Evolutionary conservation across 2,888 invertebrate species (phyloP).

Genomic region (Esperia sulphurella): DNA sequence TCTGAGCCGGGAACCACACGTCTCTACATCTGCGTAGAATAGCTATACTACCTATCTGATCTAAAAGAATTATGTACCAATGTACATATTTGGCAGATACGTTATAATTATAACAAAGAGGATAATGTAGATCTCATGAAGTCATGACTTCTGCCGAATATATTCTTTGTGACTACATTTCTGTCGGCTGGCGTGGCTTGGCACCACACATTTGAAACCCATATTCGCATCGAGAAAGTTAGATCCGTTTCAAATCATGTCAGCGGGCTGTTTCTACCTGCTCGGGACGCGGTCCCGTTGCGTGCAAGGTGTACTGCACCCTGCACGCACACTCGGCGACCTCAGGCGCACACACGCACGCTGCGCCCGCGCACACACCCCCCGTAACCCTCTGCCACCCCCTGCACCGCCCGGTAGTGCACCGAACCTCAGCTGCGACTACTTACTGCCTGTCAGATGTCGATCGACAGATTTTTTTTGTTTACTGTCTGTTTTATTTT

Average conservation of each 20-base stretch:
- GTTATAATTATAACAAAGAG: no score
- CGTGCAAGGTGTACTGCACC: slow-evolving; percentile 71
- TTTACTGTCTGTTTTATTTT: slow-evolving; percentile 18
- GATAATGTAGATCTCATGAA: no score
- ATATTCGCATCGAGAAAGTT: slow-evolving; percentile 64
- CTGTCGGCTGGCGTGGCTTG: not conserved
- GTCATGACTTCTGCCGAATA: no score
- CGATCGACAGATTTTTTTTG: slow-evolving; percentile 58
- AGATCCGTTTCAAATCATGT: slow-evolving; percentile 64
- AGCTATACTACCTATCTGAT: no score
- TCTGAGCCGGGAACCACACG: no score
- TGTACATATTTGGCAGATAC: no score
- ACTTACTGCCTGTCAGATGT: slow-evolving; percentile 59
- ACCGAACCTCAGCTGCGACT: slow-evolving; percentile 60
- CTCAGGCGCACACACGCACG: slow-evolving; percentile 27
- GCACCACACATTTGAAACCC: slow-evolving; percentile 27
- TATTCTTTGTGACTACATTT: no score
- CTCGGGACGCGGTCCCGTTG: slow-evolving; percentile 66
- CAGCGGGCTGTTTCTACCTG: slow-evolving; percentile 67
- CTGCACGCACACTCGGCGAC: slow-evolving; percentile 33
- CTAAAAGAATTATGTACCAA: no score
- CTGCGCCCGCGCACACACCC: slow-evolving; percentile 31
- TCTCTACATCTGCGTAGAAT: no score
- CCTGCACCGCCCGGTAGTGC: slow-evolving; percentile 45
- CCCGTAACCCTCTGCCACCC: slow-evolving; percentile 31